Base-by-base conservation (phyloP, 2,113 vertebrate species). In the Triplophysa tibetana region DNA sequence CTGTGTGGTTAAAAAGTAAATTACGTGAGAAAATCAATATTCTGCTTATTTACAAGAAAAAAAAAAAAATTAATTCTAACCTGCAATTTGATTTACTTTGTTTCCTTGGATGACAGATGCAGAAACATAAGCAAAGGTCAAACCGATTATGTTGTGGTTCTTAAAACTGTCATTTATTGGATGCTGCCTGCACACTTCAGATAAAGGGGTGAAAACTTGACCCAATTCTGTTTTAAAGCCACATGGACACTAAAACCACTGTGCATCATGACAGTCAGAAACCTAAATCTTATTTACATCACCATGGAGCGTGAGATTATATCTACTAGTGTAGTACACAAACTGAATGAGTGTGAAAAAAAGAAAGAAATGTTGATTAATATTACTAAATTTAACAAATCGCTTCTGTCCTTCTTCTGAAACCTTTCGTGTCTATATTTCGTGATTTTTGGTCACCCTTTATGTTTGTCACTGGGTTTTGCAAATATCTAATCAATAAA, bases 221-320 rank as follows among this genome's bases (percentile, higher is more conserved):
- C 92, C 92, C 84, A 92, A 88, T 92, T 93, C 88, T 89, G 81
- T 66, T 85, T 85, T 82, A 85, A 93, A 89, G 87, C 89, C 77
- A 76, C 82, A 82, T 72, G 77, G 86, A 90, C 87, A 89, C 85
- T 84, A 88, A 89, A 86, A 75, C 83, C 62, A 81, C 74, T 48
- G 77, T 33, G 72, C 81, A 82, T 78, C 80, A 80, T 75, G 74
- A 66, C 83, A 87, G 69, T 69, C 64, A 75, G n/a, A 82, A 88
- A 84, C 75, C 62, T 65, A 87, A 88, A 90, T 89, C 86, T 82
- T 63, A 87, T 92, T 89, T 89, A 70, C 82, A 88, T 87, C 88
- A 86, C 89, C 88, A 86, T 89, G 87, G 58, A 67, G 79, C 79
- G 5, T 17, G 79, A 80, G 63, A 78, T 69, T 43, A 84, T 88